Conservation (phyloP, 2,797 vertebrate genomes). For the Leontopithecus rosalia region DNA sequence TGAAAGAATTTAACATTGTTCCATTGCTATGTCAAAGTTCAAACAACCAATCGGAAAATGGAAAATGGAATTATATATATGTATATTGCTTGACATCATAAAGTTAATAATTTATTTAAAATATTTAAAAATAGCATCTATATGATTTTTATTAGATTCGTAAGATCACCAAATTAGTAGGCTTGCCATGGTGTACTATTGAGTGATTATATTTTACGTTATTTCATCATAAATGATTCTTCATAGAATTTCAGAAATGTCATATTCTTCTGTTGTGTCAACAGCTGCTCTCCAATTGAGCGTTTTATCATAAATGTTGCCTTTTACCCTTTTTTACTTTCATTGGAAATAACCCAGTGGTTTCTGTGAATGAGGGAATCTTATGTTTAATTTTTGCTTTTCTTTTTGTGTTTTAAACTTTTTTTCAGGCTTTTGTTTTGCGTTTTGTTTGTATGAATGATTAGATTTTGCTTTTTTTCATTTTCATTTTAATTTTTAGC, state of each 20-base stretch:
- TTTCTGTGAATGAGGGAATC: slow-evolving; percentile 72
- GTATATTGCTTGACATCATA: background rate
- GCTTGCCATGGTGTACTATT: slow-evolving; percentile 43
- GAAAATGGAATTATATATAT: slow-evolving; percentile 64
- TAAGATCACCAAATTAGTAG: slow-evolving; percentile 61
- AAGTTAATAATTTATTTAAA: slow-evolving; percentile 33
- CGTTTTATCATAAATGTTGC: slow-evolving; percentile 58
- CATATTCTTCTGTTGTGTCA: slow-evolving; percentile 62
- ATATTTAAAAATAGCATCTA: slow-evolving; percentile 34
- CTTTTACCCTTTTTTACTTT: slow-evolving; percentile 61
- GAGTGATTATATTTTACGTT: slow-evolving; percentile 16
- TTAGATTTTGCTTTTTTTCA: slow-evolving; percentile 65
- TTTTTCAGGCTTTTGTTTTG: slow-evolving; percentile 73
- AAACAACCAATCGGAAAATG: slow-evolving; percentile 69
- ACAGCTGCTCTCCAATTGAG: slow-evolving; percentile 66
- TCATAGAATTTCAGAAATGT: slow-evolving; percentile 51
- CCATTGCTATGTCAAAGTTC: background rate
- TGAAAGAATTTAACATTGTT: slow-evolving; percentile 6
- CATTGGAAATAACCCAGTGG: slow-evolving; percentile 24
- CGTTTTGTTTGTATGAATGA: slow-evolving; percentile 75
- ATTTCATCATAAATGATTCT: slow-evolving; percentile 30
- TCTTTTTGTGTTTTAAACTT: slow-evolving; percentile 43
- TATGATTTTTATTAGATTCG: background rate
- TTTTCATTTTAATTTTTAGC: slow-evolving; percentile 74
- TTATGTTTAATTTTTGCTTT: slow-evolving; percentile 82